These are phyloP conservation scores for Ochlodes sylvanus DNA, from an alignment of 2,888 invertebrate species.

Conservation along the genomic window DNA sequence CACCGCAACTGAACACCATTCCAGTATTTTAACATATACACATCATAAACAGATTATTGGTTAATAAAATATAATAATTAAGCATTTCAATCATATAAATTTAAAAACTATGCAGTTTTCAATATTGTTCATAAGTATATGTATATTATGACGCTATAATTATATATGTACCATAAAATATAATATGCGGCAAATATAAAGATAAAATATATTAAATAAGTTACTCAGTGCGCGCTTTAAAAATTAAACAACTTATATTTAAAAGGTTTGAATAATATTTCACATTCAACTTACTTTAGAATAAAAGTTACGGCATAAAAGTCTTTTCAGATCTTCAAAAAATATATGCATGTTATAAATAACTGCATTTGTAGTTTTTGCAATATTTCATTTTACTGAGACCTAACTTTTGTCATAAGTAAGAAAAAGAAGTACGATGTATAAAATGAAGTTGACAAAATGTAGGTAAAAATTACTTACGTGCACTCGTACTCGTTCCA, in stretches of 20 bases:
- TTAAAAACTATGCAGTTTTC: background rate
- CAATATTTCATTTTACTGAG: slow-evolving; percentile 12
- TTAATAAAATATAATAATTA: slow-evolving; percentile 35
- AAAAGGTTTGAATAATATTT: slow-evolving; percentile 17
- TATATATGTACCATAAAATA: slow-evolving; percentile 24
- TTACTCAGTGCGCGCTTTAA: slow-evolving; percentile 53
- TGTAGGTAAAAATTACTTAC: slow-evolving; percentile 87
- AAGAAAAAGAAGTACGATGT: slow-evolving; percentile 5
- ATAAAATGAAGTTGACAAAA: slow-evolving; percentile 7
- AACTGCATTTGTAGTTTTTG: slow-evolving; percentile 18
- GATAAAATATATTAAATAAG: slow-evolving; percentile 33
- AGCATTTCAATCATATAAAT: slow-evolving; percentile 18
- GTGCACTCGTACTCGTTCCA: slow-evolving; percentile 99
- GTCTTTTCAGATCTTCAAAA: slow-evolving; percentile 12
- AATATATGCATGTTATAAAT: slow-evolving; percentile 28
- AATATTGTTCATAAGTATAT: slow-evolving; percentile 9
- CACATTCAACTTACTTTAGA: slow-evolving; percentile 8
- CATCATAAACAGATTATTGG: slow-evolving; percentile 40
- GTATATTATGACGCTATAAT: slow-evolving; percentile 20
- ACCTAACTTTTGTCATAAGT: slow-evolving; percentile 17
- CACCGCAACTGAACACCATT: slow-evolving; percentile 92
- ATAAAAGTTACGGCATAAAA: slow-evolving; percentile 26
- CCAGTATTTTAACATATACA: slow-evolving; percentile 58
- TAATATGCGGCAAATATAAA: slow-evolving; percentile 25
- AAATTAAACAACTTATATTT: slow-evolving; percentile 36